Evolutionary conservation across 2,888 invertebrate species (phyloP).

Genomic region (Tetrapedia diversipes): DNA sequence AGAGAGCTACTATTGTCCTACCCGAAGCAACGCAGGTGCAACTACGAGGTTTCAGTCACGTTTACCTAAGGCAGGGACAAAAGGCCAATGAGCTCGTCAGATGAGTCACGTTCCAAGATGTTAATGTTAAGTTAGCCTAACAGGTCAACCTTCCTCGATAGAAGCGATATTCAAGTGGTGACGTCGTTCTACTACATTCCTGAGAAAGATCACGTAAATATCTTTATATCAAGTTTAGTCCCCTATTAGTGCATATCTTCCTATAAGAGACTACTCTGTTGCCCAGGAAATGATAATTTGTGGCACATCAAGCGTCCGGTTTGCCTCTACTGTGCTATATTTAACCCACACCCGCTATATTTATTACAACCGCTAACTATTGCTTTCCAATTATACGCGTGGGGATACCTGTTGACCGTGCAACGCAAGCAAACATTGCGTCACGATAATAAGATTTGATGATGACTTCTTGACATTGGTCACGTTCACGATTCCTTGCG

Average conservation of each 20-base stretch:
- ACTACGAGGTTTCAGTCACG: background rate
- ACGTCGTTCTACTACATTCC: constrained; percentile 25
- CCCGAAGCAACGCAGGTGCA: background rate
- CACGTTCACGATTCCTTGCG: background rate
- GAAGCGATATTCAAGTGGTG: background rate
- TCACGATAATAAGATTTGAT: constrained; percentile 20
- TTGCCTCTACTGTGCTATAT: constrained; percentile 1
- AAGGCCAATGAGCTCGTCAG: background rate
- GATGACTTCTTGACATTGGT: background rate
- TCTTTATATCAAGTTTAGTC: background rate
- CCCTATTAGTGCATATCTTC: background rate
- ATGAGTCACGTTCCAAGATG: constrained; percentile 20
- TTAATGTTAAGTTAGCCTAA: background rate
- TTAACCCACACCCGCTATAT: constrained; percentile 16
- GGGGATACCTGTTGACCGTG: constrained; percentile 6
- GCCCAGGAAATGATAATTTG: constrained; percentile 21
- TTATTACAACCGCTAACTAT: background rate
- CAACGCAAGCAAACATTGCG: background rate
- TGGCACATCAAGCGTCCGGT: constrained; percentile 18
- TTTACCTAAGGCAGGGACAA: background rate
- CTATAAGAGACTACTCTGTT: constrained; percentile 19
- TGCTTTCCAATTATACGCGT: background rate
- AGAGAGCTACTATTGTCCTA: background rate
- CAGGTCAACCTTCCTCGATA: constrained; percentile 20
- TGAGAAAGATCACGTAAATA: constrained; percentile 57